Conservation (phyloP, 2,113 vertebrate genomes). For the Phocoena sinus region DNA sequence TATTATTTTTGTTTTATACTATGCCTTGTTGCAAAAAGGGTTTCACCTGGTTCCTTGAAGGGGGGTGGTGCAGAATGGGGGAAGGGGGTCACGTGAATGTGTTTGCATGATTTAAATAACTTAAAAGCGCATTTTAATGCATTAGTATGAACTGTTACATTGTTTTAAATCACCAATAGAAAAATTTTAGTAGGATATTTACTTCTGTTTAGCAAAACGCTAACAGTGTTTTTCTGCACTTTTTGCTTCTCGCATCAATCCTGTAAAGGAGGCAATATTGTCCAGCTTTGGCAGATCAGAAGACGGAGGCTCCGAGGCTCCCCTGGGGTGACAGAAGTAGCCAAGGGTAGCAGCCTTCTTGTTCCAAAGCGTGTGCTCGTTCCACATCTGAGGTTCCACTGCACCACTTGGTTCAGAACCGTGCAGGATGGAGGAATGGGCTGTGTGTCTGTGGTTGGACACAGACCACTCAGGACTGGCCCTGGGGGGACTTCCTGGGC, state of each 20-base stretch:
- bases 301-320: not conserved
- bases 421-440: not conserved
- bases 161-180: not conserved
- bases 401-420: not conserved
- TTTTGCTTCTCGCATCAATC: not conserved
- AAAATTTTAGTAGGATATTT: not conserved
- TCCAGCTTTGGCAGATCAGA: not conserved
- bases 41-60: not conserved
- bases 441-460: not conserved
- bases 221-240: not conserved
- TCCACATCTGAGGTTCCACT: not conserved
- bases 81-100: not conserved
- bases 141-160: not conserved
- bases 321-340: not conserved
- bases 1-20: not conserved
- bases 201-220: not conserved
- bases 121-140: not conserved
- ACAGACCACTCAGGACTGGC: not conserved
- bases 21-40: not conserved
- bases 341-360: not conserved
- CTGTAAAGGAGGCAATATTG: not conserved
- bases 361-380: not conserved
- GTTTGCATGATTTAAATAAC: not conserved
- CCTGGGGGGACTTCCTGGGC: not conserved
- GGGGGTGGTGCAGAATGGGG: fast-evolving